phyloP scores from a whole-genome alignment of 1,140 invertebrate species.

The Cyclina sinensis region DNA sequence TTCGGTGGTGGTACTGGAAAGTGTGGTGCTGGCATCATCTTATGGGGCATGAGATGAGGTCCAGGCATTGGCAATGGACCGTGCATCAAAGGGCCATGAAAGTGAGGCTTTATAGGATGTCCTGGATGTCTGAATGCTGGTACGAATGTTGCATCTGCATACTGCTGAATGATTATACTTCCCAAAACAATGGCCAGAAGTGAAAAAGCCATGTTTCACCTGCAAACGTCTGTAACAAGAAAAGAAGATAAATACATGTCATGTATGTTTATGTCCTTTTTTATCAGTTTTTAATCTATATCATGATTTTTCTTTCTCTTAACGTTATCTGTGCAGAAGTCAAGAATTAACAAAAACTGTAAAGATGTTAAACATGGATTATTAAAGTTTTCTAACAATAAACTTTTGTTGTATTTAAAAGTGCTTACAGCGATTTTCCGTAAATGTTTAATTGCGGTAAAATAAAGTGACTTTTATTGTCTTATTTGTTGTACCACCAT shows the following conservation, averaged over 20 bases:
- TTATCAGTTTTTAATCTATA: too few species aligned
- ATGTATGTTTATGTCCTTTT: too few species aligned
- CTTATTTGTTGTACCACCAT: too few species aligned
- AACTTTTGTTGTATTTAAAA: too few species aligned
- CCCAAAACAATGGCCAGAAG: neutral
- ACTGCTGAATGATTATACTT: neutral
- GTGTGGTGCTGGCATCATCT: neutral
- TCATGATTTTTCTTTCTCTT: too few species aligned
- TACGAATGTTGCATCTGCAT: neutral
- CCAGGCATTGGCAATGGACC: neutral
- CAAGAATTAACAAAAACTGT: too few species aligned
- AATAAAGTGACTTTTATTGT: too few species aligned
- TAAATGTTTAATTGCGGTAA: too few species aligned
- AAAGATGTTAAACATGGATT: too few species aligned
- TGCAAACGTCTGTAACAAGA: neutral
- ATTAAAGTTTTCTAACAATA: too few species aligned
- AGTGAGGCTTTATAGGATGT: slow-evolving; percentile 16
- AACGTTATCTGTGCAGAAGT: too few species aligned
- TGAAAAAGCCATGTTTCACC: neutral
- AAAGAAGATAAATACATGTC: neutral
- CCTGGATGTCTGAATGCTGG: neutral
- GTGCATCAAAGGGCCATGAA: slow-evolving; percentile 3
- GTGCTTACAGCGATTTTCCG: too few species aligned
- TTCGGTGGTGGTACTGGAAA: neutral
- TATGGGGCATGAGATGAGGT: neutral